phyloP scores from a whole-genome alignment of 2,113 vertebrate genomes.

The Cygnus atratus region DNA sequence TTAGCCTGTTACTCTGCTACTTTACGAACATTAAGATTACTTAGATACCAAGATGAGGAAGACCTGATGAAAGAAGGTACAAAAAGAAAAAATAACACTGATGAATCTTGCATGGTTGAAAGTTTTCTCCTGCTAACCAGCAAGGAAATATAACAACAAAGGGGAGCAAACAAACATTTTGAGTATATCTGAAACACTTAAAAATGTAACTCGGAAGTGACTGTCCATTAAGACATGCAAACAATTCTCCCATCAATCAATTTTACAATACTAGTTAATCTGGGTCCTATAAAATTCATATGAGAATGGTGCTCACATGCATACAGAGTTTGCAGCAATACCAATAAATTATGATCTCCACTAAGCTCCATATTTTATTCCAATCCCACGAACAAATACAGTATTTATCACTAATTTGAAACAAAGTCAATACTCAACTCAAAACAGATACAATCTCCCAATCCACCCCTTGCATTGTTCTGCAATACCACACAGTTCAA shows the following conservation, averaged over 20 bases:
- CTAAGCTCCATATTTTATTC: background rate
- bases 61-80: background rate
- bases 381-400: background rate
- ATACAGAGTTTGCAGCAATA: background rate
- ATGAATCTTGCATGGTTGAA: background rate
- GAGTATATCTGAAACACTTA: background rate
- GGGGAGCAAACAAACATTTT: background rate
- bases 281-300: background rate
- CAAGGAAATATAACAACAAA: background rate
- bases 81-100: background rate
- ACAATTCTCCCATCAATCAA: background rate
- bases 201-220: background rate
- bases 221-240: background rate
- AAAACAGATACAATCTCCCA: background rate
- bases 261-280: background rate
- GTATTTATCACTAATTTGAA: background rate
- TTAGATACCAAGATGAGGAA: background rate
- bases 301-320: background rate
- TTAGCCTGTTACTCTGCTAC: background rate
- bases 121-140: background rate
- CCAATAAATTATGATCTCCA: background rate
- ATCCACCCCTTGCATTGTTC: background rate
- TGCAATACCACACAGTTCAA: background rate
- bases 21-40: background rate
- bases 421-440: background rate